Conservation (phyloP, 1,140 invertebrate genomes). For the Grapholita molesta region DNA sequence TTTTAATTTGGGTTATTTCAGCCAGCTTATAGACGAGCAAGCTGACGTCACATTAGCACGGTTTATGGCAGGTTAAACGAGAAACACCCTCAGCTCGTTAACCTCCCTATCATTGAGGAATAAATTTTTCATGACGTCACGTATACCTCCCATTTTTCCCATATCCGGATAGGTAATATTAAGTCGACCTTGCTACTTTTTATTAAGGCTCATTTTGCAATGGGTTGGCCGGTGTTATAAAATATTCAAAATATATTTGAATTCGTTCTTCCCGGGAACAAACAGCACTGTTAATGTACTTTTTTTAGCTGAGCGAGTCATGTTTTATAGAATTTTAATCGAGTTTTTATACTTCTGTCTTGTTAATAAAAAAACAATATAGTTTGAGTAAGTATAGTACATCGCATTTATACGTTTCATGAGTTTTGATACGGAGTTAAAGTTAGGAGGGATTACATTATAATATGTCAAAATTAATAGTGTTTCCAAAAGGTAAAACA, state of each 20-base stretch:
- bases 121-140: constrained; percentile 44
- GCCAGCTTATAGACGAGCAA: constrained; percentile 26
- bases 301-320: background rate
- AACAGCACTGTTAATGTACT: background rate
- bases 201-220: constrained; percentile 26
- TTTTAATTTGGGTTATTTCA: constrained; percentile 9
- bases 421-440: background rate
- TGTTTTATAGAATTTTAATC: background rate
- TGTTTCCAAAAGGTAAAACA: too few species aligned
- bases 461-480: too few species aligned
- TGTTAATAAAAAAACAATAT: background rate
- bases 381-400: background rate
- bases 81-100: constrained; percentile 46
- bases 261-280: background rate
- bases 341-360: background rate
- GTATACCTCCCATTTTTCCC: constrained; percentile 20
- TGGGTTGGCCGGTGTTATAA: background rate
- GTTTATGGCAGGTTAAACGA: constrained; percentile 48
- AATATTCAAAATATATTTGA: constrained; percentile 15
- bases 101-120: constrained; percentile 43
- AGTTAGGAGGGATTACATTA: too few species aligned
- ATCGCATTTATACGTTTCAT: background rate
- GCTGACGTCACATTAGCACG: constrained; percentile 42
- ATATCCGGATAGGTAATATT: constrained; percentile 25
- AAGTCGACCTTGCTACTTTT: constrained; percentile 20